Base-by-base conservation (phyloP, 1,140 invertebrate genomes). In the Anastatus disparis region DNA sequence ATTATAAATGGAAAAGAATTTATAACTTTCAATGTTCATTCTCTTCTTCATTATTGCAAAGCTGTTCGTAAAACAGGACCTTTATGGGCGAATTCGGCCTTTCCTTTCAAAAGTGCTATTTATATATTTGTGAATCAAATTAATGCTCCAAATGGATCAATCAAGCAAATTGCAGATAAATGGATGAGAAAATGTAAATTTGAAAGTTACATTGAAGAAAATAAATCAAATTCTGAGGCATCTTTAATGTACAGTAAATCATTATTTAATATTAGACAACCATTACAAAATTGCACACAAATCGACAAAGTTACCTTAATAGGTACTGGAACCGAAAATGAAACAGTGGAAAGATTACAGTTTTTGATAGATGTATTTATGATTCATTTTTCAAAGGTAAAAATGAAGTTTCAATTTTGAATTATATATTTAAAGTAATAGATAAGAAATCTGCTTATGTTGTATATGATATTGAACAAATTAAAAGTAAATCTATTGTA, bases 21-120 rank as follows among this genome's bases (percentile, higher is more conserved):
- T 29, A 66, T 74, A 50, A 61, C 38, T 3, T 74, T 52, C 26
- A 74, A 70, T 48, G 63, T 70, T 26, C 62, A 74, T 42, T 20
- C 53, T 15, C 31, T 71, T 13, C 24, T 66, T 15, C 68, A 74
- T 26, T 24, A 46, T 27, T 52, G 64, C 1, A n/a, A 70, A 20
- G 63, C 62, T 22, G 58, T 71, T 22, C 15, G 58, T 26, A 58
- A 71, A 24, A 56, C 27, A 13, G 72, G 68, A 35, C 62, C 62
- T 4, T 15, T 74, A 1, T 71, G 63, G 52, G 56, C 53, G 3
- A 66, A 52, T 40, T 71, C 67, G 17, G 55, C 53, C 2, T 71
- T 70, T 44, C 22, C 40, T 8, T 67, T 46, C n/a, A n/a, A 46
- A n/a, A 46, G 17, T n/a, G 44, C 12, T 6, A 46, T 46, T 46